Evolutionary conservation across 2,113 vertebrate genomes (phyloP).

Genomic region (Oreotrochilus melanogaster): DNA sequence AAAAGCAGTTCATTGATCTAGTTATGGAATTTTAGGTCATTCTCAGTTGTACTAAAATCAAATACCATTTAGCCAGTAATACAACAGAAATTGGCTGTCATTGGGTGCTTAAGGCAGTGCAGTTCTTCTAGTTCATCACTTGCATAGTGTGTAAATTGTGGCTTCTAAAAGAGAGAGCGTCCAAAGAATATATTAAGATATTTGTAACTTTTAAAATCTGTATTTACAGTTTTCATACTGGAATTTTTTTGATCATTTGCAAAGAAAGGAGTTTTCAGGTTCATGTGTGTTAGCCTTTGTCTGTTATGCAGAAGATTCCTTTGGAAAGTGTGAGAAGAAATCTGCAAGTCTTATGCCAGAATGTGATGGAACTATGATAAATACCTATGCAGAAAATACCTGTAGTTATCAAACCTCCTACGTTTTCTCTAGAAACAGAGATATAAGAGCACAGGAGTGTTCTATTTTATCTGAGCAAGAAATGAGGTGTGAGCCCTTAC

Average conservation of each 20-base stretch:
- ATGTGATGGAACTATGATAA: not conserved
- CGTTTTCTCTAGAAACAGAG: not conserved
- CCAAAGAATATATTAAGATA: not conserved
- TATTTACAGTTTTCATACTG: not conserved
- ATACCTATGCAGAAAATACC: not conserved
- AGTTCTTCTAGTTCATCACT: fast-evolving
- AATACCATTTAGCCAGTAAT: not conserved
- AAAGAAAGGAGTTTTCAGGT: not conserved
- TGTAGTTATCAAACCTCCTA: not conserved
- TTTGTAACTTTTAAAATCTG: not conserved
- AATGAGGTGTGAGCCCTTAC: not conserved
- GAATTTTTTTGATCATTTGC: not conserved
- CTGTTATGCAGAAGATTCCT: not conserved
- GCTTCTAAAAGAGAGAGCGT: not conserved
- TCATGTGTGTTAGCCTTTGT: not conserved
- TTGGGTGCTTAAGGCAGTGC: not conserved
- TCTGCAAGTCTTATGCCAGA: not conserved
- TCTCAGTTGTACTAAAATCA: not conserved
- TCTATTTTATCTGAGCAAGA: not conserved
- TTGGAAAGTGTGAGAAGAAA: not conserved
- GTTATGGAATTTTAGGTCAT: not conserved
- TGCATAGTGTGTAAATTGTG: fast-evolving
- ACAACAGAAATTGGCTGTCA: not conserved
- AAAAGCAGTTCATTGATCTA: not conserved
- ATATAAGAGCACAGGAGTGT: not conserved